Conservation (phyloP, 2,888 invertebrate species). For the Pristionchus entomophagus region DNA sequence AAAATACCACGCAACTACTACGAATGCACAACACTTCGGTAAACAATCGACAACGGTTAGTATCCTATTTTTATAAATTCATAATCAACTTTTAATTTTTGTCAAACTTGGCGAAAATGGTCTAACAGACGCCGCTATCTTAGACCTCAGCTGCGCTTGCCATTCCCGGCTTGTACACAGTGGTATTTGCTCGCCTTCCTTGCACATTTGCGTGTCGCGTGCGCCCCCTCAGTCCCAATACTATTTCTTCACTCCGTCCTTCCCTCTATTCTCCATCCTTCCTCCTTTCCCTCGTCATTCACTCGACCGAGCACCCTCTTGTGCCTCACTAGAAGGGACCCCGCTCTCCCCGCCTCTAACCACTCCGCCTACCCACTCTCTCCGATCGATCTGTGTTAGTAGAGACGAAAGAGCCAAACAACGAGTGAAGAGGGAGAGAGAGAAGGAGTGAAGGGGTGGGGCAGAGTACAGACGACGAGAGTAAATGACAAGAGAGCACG, state of each 20-base stretch:
- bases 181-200: constrained; percentile 8
- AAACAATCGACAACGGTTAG: background rate
- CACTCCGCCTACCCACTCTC: background rate
- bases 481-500: background rate
- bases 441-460: background rate
- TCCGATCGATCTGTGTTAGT: constrained; percentile 13
- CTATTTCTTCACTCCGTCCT: constrained; percentile 25
- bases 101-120: background rate
- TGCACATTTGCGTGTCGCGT: constrained; percentile 21
- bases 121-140: background rate
- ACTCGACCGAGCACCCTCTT: constrained; percentile 27
- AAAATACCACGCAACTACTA: background rate
- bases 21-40: background rate
- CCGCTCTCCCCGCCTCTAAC: background rate
- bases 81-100: background rate
- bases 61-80: background rate
- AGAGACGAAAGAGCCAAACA: constrained; percentile 42
- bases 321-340: constrained; percentile 3
- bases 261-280: constrained; percentile 36
- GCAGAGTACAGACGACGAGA: constrained; percentile 19
- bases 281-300: constrained; percentile 36
- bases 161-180: constrained; percentile 1
- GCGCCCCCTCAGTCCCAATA: constrained; percentile 31
- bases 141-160: background rate
- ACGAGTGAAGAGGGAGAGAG: constrained; percentile 23